These are phyloP conservation scores for Polydrusus tereticollis DNA, from an alignment of 2,888 invertebrate species.

Conservation along the genomic window DNA sequence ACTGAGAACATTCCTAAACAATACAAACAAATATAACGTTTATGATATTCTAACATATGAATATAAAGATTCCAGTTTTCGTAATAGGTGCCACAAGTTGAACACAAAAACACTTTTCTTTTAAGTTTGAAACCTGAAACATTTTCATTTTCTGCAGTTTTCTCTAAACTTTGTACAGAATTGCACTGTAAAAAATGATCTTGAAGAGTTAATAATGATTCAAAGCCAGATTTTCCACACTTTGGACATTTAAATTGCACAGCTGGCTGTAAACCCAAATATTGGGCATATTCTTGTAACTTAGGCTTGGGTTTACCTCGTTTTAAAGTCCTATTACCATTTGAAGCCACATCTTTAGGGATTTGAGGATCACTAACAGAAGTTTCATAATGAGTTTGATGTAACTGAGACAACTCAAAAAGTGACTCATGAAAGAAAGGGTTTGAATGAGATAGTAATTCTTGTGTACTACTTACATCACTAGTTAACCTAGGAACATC, in stretches of 20 bases:
- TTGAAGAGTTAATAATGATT: slow-evolving; percentile 75
- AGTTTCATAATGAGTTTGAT: slow-evolving; percentile 51
- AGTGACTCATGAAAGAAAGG: slow-evolving; percentile 65
- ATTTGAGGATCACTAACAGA: slow-evolving; percentile 7
- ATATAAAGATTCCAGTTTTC: slow-evolving; percentile 89
- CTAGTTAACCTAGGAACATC: slow-evolving; percentile 43
- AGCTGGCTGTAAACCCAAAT: slow-evolving; percentile 78
- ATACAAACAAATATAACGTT: slow-evolving; percentile 85
- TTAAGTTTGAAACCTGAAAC: slow-evolving; percentile 74
- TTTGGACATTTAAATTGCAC: slow-evolving; percentile 82
- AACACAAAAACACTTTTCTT: slow-evolving; percentile 85
- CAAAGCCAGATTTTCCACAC: slow-evolving; percentile 78
- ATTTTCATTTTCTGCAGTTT: slow-evolving; percentile 60
- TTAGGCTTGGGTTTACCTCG: slow-evolving; percentile 59
- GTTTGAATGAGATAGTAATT: slow-evolving; percentile 60
- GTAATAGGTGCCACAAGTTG: slow-evolving; percentile 86
- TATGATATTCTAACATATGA: slow-evolving; percentile 87
- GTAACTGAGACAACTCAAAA: slow-evolving; percentile 63
- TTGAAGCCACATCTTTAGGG: slow-evolving; percentile 26
- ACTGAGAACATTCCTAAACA: slow-evolving; percentile 87
- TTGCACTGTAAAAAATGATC: slow-evolving; percentile 78
- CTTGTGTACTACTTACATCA: slow-evolving; percentile 26
- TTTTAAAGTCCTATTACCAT: slow-evolving; percentile 41
- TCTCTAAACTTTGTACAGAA: slow-evolving; percentile 54
- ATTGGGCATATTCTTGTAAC: slow-evolving; percentile 76